phyloP scores from a whole-genome alignment of 2,888 invertebrate species.

The Anoplius nigerrimus region DNA sequence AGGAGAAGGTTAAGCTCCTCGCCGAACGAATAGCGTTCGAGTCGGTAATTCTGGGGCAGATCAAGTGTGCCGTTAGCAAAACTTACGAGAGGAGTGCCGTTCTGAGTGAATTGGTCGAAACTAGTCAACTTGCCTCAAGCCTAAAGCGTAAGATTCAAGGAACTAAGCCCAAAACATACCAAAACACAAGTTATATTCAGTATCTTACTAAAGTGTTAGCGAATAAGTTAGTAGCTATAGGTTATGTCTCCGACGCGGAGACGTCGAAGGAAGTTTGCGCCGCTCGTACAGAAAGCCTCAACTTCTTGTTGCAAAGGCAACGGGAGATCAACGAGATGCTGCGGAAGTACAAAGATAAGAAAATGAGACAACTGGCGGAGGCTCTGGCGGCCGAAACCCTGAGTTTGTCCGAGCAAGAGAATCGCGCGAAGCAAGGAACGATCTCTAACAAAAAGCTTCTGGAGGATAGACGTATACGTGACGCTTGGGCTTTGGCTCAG shows the following conservation, averaged over 20 bases:
- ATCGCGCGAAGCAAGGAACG: slow-evolving; percentile 72
- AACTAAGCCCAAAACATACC: slow-evolving; percentile 72
- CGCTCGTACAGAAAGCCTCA: slow-evolving; percentile 63
- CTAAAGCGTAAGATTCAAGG: slow-evolving; percentile 79
- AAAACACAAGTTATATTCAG: slow-evolving; percentile 77
- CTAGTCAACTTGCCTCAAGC: slow-evolving; percentile 85
- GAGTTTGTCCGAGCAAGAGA: slow-evolving; percentile 74
- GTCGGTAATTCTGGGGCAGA: slow-evolving; percentile 81
- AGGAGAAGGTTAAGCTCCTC: slow-evolving; percentile 82
- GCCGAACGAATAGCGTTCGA: slow-evolving; percentile 90
- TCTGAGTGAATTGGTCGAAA: slow-evolving; percentile 82
- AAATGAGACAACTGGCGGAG: slow-evolving; percentile 83
- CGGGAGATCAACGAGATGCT: slow-evolving; percentile 80
- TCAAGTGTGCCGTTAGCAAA: slow-evolving; percentile 62
- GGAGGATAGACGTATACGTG: slow-evolving; percentile 83
- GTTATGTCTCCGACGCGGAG: slow-evolving; percentile 36
- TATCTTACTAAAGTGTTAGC: slow-evolving; percentile 86
- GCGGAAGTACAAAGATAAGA: slow-evolving; percentile 82
- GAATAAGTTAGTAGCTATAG: slow-evolving; percentile 78
- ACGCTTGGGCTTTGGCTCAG: slow-evolving; percentile 85
- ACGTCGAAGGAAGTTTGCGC: slow-evolving; percentile 65
- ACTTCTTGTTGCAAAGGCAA: slow-evolving; percentile 77
- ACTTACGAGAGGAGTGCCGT: slow-evolving; percentile 62
- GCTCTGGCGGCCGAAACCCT: slow-evolving; percentile 83
- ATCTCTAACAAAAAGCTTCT: slow-evolving; percentile 74